Evolutionary conservation across 2,113 vertebrate species (phyloP), one percentile per base, ranked within the genome.

Genomic region (Suricata suricatta): DNA sequence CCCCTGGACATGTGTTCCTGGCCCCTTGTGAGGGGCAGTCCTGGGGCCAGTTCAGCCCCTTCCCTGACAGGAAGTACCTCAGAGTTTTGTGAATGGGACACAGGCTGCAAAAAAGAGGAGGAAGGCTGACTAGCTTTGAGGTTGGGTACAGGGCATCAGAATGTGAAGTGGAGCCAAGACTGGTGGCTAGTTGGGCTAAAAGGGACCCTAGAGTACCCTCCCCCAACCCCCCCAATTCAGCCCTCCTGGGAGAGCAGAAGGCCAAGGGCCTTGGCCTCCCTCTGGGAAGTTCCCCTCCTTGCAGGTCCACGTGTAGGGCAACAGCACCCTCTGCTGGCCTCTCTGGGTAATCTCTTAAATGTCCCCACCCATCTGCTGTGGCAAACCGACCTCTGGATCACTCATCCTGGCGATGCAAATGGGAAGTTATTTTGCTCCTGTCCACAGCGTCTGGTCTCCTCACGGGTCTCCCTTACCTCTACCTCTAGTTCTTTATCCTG

Each of bases 261-360:
- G 14, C 15, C 12, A 5, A 44, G 50, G 21, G 2, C 54, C 57
- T 33, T 1, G 4, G 31, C 17, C 7, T 31, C 3, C 5, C 27
- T 10, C 15, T 88, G 31, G 31, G 1, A 71, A 90, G 17, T 35
- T 5, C 54, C 52, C 5, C 33, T 44, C 5, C 1, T 3, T 2
- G 25, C 2, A 23, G 21, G 35, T 12, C 60, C 25, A 1, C n/a
- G 8, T n/a, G 38, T 38, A 80, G 38, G n/a, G 15, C 60, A 35
- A 17, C 12, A 47, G 68, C 25, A 19, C 97, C 95, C 95, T 96
- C 98, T 98, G 84, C 96, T 97, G 97, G 38, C 52, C 10, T 29
- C 33, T 33, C 2, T 52, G 35, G 38, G 21, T 64, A 7, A 44
- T 21, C 33, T n/a, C 47, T 35, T 44, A 19, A 33, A 8, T 21